These are phyloP conservation scores for Taenioides sp. DNA, from an alignment of 2,797 vertebrate genomes.

Conservation along the genomic window DNA sequence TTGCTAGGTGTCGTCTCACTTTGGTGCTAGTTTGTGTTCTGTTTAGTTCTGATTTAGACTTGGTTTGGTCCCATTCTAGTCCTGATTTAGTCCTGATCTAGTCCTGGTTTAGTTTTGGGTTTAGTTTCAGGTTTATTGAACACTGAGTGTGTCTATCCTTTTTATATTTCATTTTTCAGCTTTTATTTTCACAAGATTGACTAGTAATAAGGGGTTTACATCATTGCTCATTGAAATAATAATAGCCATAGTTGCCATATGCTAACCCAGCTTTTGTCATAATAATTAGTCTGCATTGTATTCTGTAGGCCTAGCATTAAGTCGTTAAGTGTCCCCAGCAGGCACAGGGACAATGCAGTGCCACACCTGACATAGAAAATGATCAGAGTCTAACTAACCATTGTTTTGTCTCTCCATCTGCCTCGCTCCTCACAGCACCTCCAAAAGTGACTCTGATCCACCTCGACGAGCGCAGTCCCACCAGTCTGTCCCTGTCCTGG, in stretches of 20 bases:
- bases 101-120: not conserved
- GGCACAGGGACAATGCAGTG: not conserved
- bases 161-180: not conserved
- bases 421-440: slow-evolving; percentile 78
- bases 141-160: not conserved
- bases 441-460: slow-evolving; percentile 88
- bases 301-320: slow-evolving; percentile 2
- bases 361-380: not conserved
- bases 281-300: slow-evolving; percentile 1
- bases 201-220: not conserved
- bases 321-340: not conserved
- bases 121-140: not conserved
- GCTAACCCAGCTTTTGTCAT: not conserved
- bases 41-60: not conserved
- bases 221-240: not conserved
- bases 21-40: no score
- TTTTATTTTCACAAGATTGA: not conserved
- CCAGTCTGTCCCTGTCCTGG: slow-evolving; percentile 89
- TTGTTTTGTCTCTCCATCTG: slow-evolving; percentile 57
- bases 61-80: not conserved
- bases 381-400: slow-evolving; percentile 39
- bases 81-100: not conserved
- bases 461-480: slow-evolving; percentile 83
- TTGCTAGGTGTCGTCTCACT: no score
- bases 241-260: not conserved